These are phyloP conservation scores for Agrochola litura DNA, from an alignment of 2,888 invertebrate species.

Conservation along the genomic window DNA sequence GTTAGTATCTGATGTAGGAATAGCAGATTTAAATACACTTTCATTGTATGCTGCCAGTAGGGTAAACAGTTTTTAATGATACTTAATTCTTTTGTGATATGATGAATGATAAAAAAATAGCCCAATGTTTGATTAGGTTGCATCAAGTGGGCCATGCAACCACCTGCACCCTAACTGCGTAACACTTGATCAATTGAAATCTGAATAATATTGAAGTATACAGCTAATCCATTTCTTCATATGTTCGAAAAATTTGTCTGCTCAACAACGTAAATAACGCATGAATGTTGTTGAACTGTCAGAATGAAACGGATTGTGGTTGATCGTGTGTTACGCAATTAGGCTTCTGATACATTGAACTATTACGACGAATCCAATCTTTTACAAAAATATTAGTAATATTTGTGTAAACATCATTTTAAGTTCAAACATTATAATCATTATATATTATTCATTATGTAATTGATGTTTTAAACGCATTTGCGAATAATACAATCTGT, in stretches of 20 bases:
- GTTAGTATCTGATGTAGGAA: background rate
- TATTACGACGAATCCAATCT: background rate
- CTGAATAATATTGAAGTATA: too few species aligned
- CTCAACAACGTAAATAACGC: too few species aligned
- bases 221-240: too few species aligned
- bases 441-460: background rate
- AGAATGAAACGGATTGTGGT: too few species aligned
- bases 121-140: constrained; percentile 9
- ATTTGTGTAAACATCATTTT: constrained; percentile 7
- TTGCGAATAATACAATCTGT: constrained; percentile 13
- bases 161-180: background rate
- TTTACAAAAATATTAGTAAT: constrained; percentile 10
- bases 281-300: too few species aligned
- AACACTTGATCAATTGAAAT: too few species aligned
- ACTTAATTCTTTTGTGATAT: background rate
- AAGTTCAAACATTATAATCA: constrained; percentile 20
- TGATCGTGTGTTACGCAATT: too few species aligned
- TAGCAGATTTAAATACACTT: constrained; percentile 3
- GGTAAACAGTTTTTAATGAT: background rate
- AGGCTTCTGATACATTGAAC: background rate
- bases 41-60: constrained; percentile 15
- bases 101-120: constrained; percentile 1
- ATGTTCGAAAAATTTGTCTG: too few species aligned
- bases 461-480: constrained; percentile 15
- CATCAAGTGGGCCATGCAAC: background rate